Evolutionary conservation across 2,888 invertebrate genomes (phyloP), one percentile per base, ranked within the genome.

Genomic region (Dyspetes luteomarginatus): DNA sequence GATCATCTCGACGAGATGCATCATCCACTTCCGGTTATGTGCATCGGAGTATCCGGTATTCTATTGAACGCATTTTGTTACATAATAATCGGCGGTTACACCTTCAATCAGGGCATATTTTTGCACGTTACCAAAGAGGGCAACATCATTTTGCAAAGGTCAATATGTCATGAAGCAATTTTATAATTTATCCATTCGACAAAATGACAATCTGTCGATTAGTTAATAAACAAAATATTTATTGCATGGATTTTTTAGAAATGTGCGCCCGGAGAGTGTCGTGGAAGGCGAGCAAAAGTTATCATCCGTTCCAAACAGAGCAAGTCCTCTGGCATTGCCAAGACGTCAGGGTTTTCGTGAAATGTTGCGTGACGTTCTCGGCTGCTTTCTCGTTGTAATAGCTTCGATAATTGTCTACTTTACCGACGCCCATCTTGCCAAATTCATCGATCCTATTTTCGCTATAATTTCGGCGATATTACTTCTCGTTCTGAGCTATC

Each of bases 71-170:
- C 95, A 0, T 92, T 97, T 56, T 96, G 96, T 84, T 97, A 96
- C 90, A 92, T 96, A 86, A 92, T 97, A 0, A 96, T 98, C 67
- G 97, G 97, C 78, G 97, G 95, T 3, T 96, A 95, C 87, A 96
- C 95, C 0, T 94, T 95, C 88, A 95, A 96, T 86, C 96, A 96
- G 89, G 95, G 95, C 0, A 94, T 95, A 82, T 95, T 95, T 85
- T 89, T 96, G 30, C 95, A 95, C 82, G 93, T 95, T 52, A 95
- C 94, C 0, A 93, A 94, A 60, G 93, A 92, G 69, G 95, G 95
- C 1, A 93, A 94, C 83, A 94, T 95, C 3, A 93, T 95, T 48
- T 89, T 95, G 87, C 95, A 88, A 72, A 90, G 89, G 92, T 91
- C 17, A 22, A 3, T 58, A 36, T 48, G 4, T 36, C 50, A 7